Evolutionary conservation across 1,140 invertebrate genomes (phyloP), one percentile per base, ranked within the genome.

Genomic region (Ceratosolen solmsi): DNA sequence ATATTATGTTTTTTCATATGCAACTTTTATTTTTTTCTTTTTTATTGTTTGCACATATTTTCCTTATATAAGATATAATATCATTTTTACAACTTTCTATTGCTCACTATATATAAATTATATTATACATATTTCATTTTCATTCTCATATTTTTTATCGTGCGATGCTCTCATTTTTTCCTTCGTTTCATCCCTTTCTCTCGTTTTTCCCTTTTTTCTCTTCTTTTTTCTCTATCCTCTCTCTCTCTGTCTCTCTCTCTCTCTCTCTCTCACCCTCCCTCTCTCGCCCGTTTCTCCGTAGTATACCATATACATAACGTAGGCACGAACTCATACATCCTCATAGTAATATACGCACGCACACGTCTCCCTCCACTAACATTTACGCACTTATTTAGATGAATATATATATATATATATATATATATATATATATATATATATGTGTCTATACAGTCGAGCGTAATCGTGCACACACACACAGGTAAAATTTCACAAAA

Each of bases 131-230:
- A 82, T 73, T 49, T 41, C 17, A 13, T 27, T 2, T 54, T 17
- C 17, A 54, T 73, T 2, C 51, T 9, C n/a, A 25, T 56, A 49
- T 68, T 2, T 72, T 20, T 72, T 5, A 4, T 78, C 81, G 58
- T 84, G 71, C 84, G 20, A 83, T n/a, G n/a, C n/a, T n/a, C n/a
- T n/a, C 82, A 85, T 80, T 82, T 65, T 51, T 73, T 60, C 41
- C 27, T 74, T 83, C 54, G 56, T 68, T 63, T 82, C 36, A 49
- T 82, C 79, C 9, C 17, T 54, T 54, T 54, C 51, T 54, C 51
- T 46, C 13, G 5, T 13, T 7, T 46, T 46, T 46, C 5, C 5
- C 5, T 7, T 7, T 7, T 46, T 60, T 60, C 3, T 60, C 25
- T 27, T n/a, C n/a, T 5, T 56, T n/a, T n/a, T n/a, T 56, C 54